Evolutionary conservation across 2,797 vertebrate genomes (phyloP), one percentile per base, ranked within the genome.

Genomic region (Rhabdomys pumilio): DNA sequence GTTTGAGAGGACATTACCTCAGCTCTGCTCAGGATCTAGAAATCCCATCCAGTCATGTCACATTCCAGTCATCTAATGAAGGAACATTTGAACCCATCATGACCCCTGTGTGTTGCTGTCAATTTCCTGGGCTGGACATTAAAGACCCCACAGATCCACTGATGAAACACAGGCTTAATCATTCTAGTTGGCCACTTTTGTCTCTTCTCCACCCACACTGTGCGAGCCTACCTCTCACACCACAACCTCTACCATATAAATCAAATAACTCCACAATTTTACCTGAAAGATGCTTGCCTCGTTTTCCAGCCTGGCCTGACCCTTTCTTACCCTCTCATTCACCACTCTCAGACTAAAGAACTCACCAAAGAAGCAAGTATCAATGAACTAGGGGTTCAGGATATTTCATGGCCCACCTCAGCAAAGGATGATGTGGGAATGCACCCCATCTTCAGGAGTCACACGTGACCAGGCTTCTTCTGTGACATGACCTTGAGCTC

Each of bases 81-180:
- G 81, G 96, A 96, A 98, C 98, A 98, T 97, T 97, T 92, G 98
- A 98, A 98, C 96, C 97, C 97, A 96, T 95, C 93, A 98, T 97
- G 96, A 96, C 94, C 94, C 50, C 93, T 91, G 95, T 50, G 41
- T 81, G 79, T 97, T 91, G 98, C 97, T 98, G 84, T 69, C 47
- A 24, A 6, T 26, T 38, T 69, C 20, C 63, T 69, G 34, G 47
- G 65, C 50, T 67, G 2, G 2, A 97, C 5, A 72, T 98, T 96
- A 98, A 98, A 96, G 96, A 97, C 96, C 91, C 95, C 97, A 97
- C 13, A 97, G 96, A 95, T 86, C 97, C 91, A 94, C 93, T 80
- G 93, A 96, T 96, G 97, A 94, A 38, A 17, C 88, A 96, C 97
- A 96, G 97, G 96, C 97, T 98, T 96, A 98, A 98, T 95, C 96